Evolutionary conservation across 2,888 invertebrate species (phyloP).

Genomic region (Hypolimnas misippus): DNA sequence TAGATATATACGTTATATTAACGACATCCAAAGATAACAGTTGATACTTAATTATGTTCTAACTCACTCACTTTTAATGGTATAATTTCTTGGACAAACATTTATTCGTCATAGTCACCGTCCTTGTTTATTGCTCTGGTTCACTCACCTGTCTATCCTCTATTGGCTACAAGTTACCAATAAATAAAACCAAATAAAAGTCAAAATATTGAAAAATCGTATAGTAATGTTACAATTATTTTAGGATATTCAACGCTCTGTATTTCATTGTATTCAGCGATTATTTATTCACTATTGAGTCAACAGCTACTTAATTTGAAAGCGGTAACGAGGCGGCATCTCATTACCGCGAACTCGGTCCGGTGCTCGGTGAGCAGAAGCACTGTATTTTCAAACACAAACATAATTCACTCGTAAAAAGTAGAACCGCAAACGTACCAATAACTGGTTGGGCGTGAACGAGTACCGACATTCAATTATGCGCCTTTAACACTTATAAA

Average conservation of each 20-base stretch:
- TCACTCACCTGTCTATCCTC: too few relatives aligned
- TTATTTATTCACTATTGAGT: background rate
- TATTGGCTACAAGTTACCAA: too few relatives aligned
- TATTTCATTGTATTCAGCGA: background rate
- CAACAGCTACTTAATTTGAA: background rate
- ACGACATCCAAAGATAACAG: background rate
- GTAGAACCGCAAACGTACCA: conserved; percentile 33
- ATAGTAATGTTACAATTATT: background rate
- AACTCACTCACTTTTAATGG: too few relatives aligned
- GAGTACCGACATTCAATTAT: conserved; percentile 62
- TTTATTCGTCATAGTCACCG: too few relatives aligned
- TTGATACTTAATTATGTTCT: background rate
- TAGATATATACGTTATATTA: too few relatives aligned
- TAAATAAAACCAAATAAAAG: too few relatives aligned
- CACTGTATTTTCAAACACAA: conserved; percentile 25
- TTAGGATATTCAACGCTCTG: background rate
- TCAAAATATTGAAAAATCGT: background rate
- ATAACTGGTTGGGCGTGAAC: conserved; percentile 36
- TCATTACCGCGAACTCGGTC: conserved; percentile 11
- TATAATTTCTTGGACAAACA: too few relatives aligned
- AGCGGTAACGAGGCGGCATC: conserved; percentile 11
- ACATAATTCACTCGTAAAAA: conserved; percentile 34
- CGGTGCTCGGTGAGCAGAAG: conserved; percentile 20
- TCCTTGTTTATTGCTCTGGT: too few relatives aligned
- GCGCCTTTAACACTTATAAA: conserved; percentile 70